Base-by-base conservation (phyloP, 2,797 vertebrate species). In the Diplodus puntazzo region DNA sequence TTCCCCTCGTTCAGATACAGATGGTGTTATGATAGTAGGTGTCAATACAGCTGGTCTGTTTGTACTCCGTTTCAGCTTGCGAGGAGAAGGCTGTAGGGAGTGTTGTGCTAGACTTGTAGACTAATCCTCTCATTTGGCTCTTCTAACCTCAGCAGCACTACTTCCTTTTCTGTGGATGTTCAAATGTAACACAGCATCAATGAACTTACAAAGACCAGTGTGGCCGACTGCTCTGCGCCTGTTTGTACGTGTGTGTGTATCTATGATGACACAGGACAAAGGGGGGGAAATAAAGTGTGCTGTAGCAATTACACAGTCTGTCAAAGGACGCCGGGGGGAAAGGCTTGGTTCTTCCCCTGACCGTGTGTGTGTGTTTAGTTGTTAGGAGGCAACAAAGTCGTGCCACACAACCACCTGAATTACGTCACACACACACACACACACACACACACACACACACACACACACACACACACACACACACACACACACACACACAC, bases 301-400 rank as follows among this genome's bases (percentile, higher is more conserved):
- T 68, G 82, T 60, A 80, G 85, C 80, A 87, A 90, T 89, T 92
- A 89, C 77, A 81, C 83, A 72, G 79, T 58, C 79, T 86, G 83
- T 88, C 79, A 88, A 77, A 83, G 74, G 54, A 48, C 48, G 2
- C 70, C 3, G 5, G 66, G 80, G 87, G 64, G 70, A 84, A 79
- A 71, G 27, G 66, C 63, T 54, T 0, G 18, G 43, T 69, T 79
- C 78, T 70, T 77, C 54, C 68, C 57, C 83, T 69, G 18, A 66
- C 68, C 13, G 17, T 20, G 62, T 48, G 50, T 9, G 66, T 59
- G 45, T 4, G 71, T 63, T 13, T 18, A 52, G 57, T 13, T 80
- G 77, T 85, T 71, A 53, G 68, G 34, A 61, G 27, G 76, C 67
- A 64, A 21, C 58, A 67, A 71, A 87, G 68, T 62, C 53, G 2